Evolutionary conservation across 2,113 vertebrate species (phyloP).

Genomic region (Oncorhynchus keta): DNA sequence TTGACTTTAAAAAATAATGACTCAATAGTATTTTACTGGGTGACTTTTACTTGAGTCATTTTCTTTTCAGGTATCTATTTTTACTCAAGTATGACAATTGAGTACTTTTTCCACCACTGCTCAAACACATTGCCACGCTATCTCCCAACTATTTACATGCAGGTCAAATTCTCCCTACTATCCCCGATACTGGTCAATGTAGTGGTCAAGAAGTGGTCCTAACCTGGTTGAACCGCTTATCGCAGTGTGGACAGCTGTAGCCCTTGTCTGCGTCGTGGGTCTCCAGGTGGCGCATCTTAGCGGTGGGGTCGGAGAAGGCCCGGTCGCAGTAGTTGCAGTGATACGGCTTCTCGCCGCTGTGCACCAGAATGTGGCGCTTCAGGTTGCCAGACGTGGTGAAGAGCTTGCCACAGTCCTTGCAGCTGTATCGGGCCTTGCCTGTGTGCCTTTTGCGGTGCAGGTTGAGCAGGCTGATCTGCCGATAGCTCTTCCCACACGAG

Average conservation of each 20-base stretch:
- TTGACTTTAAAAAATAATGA: no score
- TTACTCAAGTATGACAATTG: no score
- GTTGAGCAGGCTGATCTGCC: slow-evolving; percentile 95
- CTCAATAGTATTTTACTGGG: no score
- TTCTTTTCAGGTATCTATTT: no score
- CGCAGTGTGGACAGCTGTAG: slow-evolving; percentile 94
- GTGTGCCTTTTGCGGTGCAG: slow-evolving; percentile 96
- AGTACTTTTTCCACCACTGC: no score
- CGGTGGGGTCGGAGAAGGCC: slow-evolving; percentile 95
- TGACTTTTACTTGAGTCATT: no score
- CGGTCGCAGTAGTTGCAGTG: slow-evolving; percentile 93
- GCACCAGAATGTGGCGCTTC: slow-evolving; percentile 95
- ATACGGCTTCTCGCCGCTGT: slow-evolving; percentile 96
- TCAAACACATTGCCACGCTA: no score
- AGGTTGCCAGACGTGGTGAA: slow-evolving; percentile 97
- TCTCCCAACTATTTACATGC: no score
- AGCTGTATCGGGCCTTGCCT: slow-evolving; percentile 90
- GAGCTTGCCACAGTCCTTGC: slow-evolving; percentile 90
- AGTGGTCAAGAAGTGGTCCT: neutral
- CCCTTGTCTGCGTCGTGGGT: slow-evolving; percentile 94
- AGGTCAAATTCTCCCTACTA: no score
- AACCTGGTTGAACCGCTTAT: slow-evolving; percentile 98
- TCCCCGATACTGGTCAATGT: no score
- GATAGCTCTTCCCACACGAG: slow-evolving; percentile 95
- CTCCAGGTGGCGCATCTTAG: slow-evolving; percentile 97